Conservation (phyloP, 1,140 invertebrate species). For the Cyclargus thomasi region DNA sequence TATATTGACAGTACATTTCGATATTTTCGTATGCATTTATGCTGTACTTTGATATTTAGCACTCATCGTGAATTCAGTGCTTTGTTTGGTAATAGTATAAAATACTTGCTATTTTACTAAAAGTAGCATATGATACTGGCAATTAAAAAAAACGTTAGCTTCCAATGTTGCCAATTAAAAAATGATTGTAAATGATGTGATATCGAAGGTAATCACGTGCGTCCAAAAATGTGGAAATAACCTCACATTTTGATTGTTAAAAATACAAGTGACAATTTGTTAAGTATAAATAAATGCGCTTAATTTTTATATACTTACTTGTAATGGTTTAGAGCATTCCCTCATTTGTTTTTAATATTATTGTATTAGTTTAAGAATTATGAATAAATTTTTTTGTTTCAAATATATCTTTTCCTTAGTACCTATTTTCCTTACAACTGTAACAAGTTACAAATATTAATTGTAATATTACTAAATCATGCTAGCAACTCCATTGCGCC, state of each 20-base stretch:
- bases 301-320: background rate
- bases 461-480: too few species aligned
- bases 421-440: background rate
- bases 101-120: too few species aligned
- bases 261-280: background rate
- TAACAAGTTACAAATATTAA: too few species aligned
- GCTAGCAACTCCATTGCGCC: too few species aligned
- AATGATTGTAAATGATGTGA: background rate
- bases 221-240: too few species aligned
- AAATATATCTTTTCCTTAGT: background rate
- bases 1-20: too few species aligned
- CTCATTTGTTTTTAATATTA: slow-evolving; percentile 31
- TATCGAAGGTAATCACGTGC: background rate
- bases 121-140: background rate
- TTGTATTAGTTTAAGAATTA: slow-evolving; percentile 25
- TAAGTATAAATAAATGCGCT: background rate
- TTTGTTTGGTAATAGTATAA: too few species aligned
- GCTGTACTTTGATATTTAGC: too few species aligned
- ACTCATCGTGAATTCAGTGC: too few species aligned
- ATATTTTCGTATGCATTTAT: too few species aligned
- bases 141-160: background rate
- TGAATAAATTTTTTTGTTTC: slow-evolving; percentile 24
- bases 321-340: slow-evolving; percentile 19
- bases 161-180: slow-evolving; percentile 1
- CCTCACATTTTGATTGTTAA: too few species aligned